Evolutionary conservation across 2,888 invertebrate species (phyloP).

Genomic region (Nymphalis urticae): DNA sequence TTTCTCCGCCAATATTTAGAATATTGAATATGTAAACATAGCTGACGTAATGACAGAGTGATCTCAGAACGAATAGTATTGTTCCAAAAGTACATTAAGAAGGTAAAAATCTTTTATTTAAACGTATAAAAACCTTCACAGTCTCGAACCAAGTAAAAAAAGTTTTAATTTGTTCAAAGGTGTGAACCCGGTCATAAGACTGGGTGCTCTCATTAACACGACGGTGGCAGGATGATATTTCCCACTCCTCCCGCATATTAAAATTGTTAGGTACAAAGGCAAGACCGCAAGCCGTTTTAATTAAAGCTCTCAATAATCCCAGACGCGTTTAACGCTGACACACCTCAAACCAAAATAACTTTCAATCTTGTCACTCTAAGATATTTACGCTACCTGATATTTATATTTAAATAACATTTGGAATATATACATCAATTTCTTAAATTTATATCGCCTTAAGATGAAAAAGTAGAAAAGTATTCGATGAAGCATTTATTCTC

Average conservation of each 20-base stretch:
- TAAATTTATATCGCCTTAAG: no score
- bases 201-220: slow-evolving; percentile 18
- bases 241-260: slow-evolving; percentile 37
- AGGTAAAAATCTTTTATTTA: no score
- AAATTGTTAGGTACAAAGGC: slow-evolving; percentile 37
- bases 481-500: no score
- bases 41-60: no score
- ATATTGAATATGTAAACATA: no score
- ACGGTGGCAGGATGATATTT: slow-evolving; percentile 34
- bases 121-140: no score
- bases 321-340: slow-evolving; percentile 5
- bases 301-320: slow-evolving; percentile 29
- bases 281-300: slow-evolving; percentile 32
- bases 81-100: no score
- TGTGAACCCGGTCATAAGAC: slow-evolving; percentile 6
- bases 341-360: slow-evolving; percentile 12
- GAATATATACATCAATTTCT: no score
- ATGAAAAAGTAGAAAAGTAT: no score
- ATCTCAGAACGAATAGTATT: no score
- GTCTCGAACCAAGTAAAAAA: background rate
- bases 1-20: background rate
- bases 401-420: background rate
- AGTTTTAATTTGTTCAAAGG: background rate
- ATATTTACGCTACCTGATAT: background rate
- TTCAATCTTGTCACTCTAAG: slow-evolving; percentile 1